A percentile compares a stretch with the other conserved stretches of the same genome.
Conservation (phyloP, 1,140 invertebrate species). For the Centruroides vittatus region DNA sequence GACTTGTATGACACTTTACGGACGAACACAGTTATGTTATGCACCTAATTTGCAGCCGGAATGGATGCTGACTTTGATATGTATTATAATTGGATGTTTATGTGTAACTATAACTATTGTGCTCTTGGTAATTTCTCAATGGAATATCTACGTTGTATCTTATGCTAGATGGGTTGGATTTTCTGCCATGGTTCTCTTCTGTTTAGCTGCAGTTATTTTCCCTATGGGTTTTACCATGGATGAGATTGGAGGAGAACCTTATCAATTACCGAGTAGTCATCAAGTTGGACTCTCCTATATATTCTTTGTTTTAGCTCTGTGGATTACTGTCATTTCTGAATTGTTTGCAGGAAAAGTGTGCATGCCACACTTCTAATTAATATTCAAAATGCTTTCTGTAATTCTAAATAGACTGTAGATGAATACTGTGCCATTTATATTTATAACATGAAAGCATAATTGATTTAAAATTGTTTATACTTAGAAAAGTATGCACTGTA, state of each 20-base stretch:
- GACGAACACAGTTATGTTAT: constrained; percentile 72
- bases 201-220: constrained; percentile 86
- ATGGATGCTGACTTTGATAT: constrained; percentile 78
- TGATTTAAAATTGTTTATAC: too few relatives aligned
- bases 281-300: constrained; percentile 94
- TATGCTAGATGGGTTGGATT: constrained; percentile 92
- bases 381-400: neutral
- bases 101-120: constrained; percentile 84
- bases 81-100: constrained; percentile 82
- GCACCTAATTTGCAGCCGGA: constrained; percentile 69
- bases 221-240: constrained; percentile 90
- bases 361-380: constrained; percentile 69
- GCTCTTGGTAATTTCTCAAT: constrained; percentile 68
- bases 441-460: too few relatives aligned
- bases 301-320: constrained; percentile 81
- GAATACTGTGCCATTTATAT: too few relatives aligned
- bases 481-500: too few relatives aligned
- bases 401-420: too few relatives aligned
- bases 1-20: constrained; percentile 84
- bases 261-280: constrained; percentile 86
- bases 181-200: constrained; percentile 91
- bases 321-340: constrained; percentile 93
- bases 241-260: constrained; percentile 88
- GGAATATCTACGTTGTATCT: constrained; percentile 76
- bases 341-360: constrained; percentile 96